Evolutionary conservation across 1,140 invertebrate genomes (phyloP), one percentile per base, ranked within the genome.

Genomic region (Sycophila sp.): DNA sequence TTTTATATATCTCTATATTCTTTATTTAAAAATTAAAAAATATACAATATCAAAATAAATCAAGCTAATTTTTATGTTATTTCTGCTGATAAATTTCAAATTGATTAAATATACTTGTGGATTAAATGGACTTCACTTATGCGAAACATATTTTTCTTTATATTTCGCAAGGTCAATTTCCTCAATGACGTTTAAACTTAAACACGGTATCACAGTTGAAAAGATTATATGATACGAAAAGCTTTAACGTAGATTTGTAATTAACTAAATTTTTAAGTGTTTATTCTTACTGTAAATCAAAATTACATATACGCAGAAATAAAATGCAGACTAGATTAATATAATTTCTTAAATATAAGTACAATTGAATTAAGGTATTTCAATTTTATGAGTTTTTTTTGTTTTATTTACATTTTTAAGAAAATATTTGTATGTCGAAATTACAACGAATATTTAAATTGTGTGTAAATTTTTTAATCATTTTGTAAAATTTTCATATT

Each of bases 181-280:
- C n/a, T n/a, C n/a, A n/a, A n/a, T n/a, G n/a, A n/a, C n/a, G n/a
- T n/a, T n/a, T n/a, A 53, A 17, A 32, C 40, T 8, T 24, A 26
- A 36, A 58, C 56, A 17, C 2, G 30, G 26, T 59, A 59, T 68
- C 55, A 68, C 55, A 68, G 42, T 34, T 13, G 15, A 36, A 58
- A 40, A 34, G 55, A 22, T 36, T 10, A 36, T 30, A 6, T 65
- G 22, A 28, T 65, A 40, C 47, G 24, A 19, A 55, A 56, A 66
- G 15, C 5, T 24, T 55, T 56, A 66, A 55, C 45, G 10, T 26
- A 17, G n/a, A 22, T 3, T 47, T 47, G 24, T 47, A 63, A 32
- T 17, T 63, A 19, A 36, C 24, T 36, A 22, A 17, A 19, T n/a
- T n/a, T 38, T 36, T 13, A 38, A 38, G 24, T 28, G 0, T 15